These are phyloP conservation scores for Clarias platycephalus DNA, from an alignment of 2,797 vertebrate species.

Conservation along the genomic window DNA sequence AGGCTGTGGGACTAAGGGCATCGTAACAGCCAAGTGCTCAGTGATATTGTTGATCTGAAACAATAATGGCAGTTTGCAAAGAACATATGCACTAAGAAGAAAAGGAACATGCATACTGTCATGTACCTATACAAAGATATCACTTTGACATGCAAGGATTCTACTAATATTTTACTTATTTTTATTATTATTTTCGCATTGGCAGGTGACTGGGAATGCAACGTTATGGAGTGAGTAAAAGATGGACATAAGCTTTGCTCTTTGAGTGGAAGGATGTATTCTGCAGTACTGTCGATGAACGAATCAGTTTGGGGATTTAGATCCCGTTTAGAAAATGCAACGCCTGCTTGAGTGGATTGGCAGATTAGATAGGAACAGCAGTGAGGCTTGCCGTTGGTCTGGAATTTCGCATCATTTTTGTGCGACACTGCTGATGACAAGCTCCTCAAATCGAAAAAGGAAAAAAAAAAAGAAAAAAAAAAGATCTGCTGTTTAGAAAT, in stretches of 20 bases:
- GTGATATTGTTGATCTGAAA: slow-evolving; percentile 65
- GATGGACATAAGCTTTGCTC: slow-evolving; percentile 43
- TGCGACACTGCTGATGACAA: slow-evolving; percentile 60
- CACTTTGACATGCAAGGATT: slow-evolving; percentile 76
- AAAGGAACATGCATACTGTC: slow-evolving; percentile 74
- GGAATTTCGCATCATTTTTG: slow-evolving; percentile 54
- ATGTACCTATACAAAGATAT: slow-evolving; percentile 81
- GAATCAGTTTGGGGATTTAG: slow-evolving; percentile 38
- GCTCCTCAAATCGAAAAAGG: slow-evolving; percentile 57
- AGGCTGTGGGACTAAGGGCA: slow-evolving; percentile 67
- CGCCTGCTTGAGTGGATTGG: slow-evolving; percentile 72
- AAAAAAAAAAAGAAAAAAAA: no score
- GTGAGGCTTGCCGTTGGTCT: slow-evolving; percentile 61
- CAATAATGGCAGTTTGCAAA: slow-evolving; percentile 74
- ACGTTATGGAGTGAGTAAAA: slow-evolving; percentile 30
- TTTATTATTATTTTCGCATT: slow-evolving; percentile 54
- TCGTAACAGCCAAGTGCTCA: slow-evolving; percentile 54
- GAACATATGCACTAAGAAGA: slow-evolving; percentile 80
- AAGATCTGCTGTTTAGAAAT: slow-evolving; percentile 59
- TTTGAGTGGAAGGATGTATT: slow-evolving; percentile 50
- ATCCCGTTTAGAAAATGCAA: slow-evolving; percentile 48
- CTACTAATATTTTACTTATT: slow-evolving; percentile 60
- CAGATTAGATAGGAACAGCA: slow-evolving; percentile 69
- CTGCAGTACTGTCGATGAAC: slow-evolving; percentile 43
- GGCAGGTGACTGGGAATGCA: slow-evolving; percentile 56